These are phyloP conservation scores for Phthorimaea operculella DNA, from an alignment of 1,140 invertebrate species.

Conservation along the genomic window DNA sequence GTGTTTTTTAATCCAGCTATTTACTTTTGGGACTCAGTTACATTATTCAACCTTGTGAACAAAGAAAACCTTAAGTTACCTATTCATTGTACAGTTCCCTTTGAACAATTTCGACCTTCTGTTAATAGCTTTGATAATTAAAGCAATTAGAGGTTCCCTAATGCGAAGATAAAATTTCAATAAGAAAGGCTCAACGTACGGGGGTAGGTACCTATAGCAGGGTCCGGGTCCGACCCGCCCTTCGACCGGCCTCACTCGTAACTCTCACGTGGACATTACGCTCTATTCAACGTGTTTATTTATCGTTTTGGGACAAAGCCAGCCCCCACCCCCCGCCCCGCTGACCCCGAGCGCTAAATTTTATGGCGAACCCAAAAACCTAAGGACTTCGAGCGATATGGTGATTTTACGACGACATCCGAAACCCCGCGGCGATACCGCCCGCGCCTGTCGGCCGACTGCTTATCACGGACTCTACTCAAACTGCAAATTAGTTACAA, in stretches of 20 bases:
- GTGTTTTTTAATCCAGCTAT: too few relatives aligned
- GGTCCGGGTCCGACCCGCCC: neutral
- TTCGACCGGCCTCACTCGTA: neutral
- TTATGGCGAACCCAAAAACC: neutral
- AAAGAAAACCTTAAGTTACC: too few relatives aligned
- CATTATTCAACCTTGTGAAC: too few relatives aligned
- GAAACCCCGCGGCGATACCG: neutral
- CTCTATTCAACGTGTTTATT: neutral
- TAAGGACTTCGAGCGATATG: neutral
- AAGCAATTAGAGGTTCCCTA: neutral
- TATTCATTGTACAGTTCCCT: too few relatives aligned
- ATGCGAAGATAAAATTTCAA: slow-evolving; percentile 1
- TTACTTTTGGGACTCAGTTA: too few relatives aligned
- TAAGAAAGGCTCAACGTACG: neutral
- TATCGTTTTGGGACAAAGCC: slow-evolving; percentile 1
- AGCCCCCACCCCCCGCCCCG: neutral
- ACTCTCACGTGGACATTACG: too few relatives aligned
- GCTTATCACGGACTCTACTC: neutral
- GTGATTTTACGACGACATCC: neutral
- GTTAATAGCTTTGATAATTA: neutral
- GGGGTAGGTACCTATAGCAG: neutral
- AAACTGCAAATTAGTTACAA: neutral
- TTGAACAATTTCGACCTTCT: too few relatives aligned
- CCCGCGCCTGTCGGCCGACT: neutral
- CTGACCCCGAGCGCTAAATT: neutral